These are phyloP conservation scores for Drymonia ruficornis DNA, from an alignment of 2,888 invertebrate species.

Conservation along the genomic window DNA sequence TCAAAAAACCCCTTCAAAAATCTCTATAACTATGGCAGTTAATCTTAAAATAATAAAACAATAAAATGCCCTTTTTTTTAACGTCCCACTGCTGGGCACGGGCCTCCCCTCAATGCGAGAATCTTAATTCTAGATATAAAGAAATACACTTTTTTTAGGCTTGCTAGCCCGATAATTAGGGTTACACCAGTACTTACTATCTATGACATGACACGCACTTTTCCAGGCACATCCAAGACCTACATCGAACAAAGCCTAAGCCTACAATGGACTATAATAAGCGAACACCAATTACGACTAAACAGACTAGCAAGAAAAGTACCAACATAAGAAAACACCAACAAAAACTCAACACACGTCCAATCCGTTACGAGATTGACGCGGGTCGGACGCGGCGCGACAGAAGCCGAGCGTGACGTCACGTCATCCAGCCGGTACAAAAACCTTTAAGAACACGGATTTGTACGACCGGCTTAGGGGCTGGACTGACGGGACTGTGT, in stretches of 20 bases:
- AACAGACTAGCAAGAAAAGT: neutral
- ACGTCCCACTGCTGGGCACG: no score
- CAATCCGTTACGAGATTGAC: slow-evolving; percentile 4
- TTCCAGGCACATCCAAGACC: neutral
- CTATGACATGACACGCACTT: neutral
- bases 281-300: neutral
- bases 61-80: no score
- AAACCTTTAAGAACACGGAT: slow-evolving; percentile 8
- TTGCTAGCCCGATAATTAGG: neutral
- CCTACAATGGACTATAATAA: neutral
- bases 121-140: no score
- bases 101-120: no score
- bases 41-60: no score
- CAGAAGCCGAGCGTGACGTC: slow-evolving; percentile 4
- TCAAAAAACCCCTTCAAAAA: no score
- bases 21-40: no score
- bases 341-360: slow-evolving; percentile 6
- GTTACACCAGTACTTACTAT: neutral
- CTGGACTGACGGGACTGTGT: neutral
- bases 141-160: neutral
- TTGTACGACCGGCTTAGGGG: neutral
- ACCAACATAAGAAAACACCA: slow-evolving; percentile 1
- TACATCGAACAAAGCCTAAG: neutral
- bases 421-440: neutral
- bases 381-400: slow-evolving; percentile 4